Conservation (phyloP, 2,888 invertebrate genomes). For the Eupithecia centaureata region DNA sequence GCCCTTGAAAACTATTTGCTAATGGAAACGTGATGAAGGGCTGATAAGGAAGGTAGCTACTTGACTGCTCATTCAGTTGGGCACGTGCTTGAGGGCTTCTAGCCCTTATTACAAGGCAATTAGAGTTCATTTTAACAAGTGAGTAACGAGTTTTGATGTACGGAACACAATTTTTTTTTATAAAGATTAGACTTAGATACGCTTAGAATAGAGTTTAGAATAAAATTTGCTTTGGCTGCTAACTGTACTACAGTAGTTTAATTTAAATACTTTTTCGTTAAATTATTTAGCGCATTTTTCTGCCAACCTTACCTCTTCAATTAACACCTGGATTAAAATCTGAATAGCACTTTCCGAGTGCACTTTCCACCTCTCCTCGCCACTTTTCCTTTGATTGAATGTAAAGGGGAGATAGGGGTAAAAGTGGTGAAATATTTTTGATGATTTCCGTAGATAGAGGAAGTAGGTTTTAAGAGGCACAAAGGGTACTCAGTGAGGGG, state of each 20-base stretch:
- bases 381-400: constrained; percentile 5
- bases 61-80: neutral
- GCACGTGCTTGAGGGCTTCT: neutral
- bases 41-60: neutral
- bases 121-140: neutral
- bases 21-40: constrained; percentile 8
- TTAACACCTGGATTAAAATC: constrained; percentile 27
- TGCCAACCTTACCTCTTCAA: constrained; percentile 5
- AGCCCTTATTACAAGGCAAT: neutral
- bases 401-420: constrained; percentile 31
- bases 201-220: neutral
- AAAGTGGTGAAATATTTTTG: constrained; percentile 43
- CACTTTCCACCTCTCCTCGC: neutral
- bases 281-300: neutral
- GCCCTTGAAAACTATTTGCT: neutral
- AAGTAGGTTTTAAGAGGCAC: constrained; percentile 19
- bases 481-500: neutral
- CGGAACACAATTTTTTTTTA: neutral
- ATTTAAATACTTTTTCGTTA: neutral
- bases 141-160: neutral
- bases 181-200: neutral
- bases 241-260: neutral
- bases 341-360: constrained; percentile 25
- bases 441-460: constrained; percentile 39
- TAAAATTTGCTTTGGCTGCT: neutral